A percentile compares a stretch with the other conserved stretches of the same genome.
phyloP scores from a whole-genome alignment of 2,888 invertebrate genomes.

The Odiellus spinosus region DNA sequence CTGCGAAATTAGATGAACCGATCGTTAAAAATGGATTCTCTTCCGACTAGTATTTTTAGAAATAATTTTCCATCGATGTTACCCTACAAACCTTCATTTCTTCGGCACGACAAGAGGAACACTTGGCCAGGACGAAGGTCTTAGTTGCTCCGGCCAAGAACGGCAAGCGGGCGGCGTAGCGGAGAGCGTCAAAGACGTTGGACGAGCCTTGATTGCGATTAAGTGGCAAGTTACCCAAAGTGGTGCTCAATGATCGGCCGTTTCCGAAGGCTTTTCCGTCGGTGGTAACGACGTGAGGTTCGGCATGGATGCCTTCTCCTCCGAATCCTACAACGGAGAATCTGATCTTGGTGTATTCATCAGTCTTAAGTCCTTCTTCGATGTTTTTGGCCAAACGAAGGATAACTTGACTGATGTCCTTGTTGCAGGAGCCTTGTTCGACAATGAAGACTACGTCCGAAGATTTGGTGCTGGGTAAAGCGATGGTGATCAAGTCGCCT shows the following conservation, averaged over 20 bases:
- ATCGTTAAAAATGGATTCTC: background rate
- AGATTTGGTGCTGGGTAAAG: conserved; percentile 29
- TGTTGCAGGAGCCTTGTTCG: conserved; percentile 46
- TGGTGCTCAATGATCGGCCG: conserved; percentile 44
- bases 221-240: conserved; percentile 38
- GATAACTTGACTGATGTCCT: conserved; percentile 18
- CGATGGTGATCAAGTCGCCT: conserved; percentile 35
- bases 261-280: conserved; percentile 48
- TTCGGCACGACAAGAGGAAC: conserved; percentile 26
- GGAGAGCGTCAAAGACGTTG: conserved; percentile 25
- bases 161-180: conserved; percentile 26
- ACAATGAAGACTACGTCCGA: conserved; percentile 67
- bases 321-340: conserved; percentile 71
- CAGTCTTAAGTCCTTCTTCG: conserved; percentile 21
- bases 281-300: conserved; percentile 51
- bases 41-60: background rate
- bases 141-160: conserved; percentile 36
- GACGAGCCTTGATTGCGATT: conserved; percentile 4
- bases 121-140: conserved; percentile 32
- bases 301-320: conserved; percentile 52
- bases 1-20: conserved; percentile 2
- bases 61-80: background rate
- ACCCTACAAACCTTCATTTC: conserved; percentile 14
- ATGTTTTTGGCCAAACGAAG: conserved; percentile 12
- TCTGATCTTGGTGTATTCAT: conserved; percentile 28